phyloP scores from a whole-genome alignment of 2,113 vertebrate species.

The Cinclus cinclus region DNA sequence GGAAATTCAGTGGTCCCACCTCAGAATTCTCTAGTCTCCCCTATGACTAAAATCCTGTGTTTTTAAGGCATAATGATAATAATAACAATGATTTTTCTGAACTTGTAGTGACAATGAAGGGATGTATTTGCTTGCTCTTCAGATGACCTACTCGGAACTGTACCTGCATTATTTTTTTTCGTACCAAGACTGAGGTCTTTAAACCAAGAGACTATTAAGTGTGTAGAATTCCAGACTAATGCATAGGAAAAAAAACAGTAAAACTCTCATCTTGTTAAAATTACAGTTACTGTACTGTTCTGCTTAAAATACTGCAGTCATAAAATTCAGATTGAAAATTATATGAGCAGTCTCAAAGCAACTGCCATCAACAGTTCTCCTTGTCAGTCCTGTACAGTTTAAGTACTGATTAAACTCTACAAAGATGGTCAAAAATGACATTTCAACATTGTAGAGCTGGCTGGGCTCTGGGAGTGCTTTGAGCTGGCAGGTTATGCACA shows the following conservation, averaged over 20 bases:
- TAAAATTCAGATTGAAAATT: conserved; percentile 13
- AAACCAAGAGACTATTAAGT: neutral
- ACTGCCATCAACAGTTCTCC: neutral
- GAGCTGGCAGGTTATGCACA: conserved; percentile 36
- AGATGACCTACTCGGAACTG: neutral
- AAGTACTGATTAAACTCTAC: neutral
- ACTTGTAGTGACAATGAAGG: neutral
- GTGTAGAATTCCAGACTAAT: neutral
- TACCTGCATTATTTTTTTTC: neutral
- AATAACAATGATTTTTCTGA: neutral
- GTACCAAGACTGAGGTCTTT: neutral
- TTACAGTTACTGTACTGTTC: neutral
- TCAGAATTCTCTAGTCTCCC: neutral
- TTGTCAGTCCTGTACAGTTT: neutral
- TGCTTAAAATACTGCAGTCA: conserved; percentile 17
- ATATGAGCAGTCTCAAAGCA: conserved; percentile 18
- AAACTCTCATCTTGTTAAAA: conserved; percentile 47
- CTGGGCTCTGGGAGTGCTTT: conserved; percentile 35
- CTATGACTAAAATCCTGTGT: neutral
- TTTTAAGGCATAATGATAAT: conserved; percentile 8
- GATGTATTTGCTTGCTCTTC: conserved; percentile 18
- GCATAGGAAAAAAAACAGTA: neutral
- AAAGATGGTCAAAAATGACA: conserved; percentile 32
- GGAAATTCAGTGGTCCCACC: neutral
- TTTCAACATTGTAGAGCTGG: conserved; percentile 2